Evolutionary conservation across 2,888 invertebrate species (phyloP).

Genomic region (Masnerella sp.): DNA sequence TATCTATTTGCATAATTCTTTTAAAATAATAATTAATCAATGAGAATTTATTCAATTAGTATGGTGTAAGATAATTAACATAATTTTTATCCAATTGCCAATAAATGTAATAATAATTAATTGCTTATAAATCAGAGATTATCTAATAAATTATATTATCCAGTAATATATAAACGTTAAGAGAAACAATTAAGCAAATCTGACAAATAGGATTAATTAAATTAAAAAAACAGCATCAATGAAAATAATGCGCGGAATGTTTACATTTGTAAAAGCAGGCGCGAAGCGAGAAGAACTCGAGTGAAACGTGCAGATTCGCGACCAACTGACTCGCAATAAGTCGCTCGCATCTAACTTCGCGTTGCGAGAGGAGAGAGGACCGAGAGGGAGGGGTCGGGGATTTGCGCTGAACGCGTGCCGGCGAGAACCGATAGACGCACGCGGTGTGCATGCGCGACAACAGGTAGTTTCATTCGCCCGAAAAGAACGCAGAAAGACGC

Average conservation of each 20-base stretch:
- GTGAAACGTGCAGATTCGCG: neutral
- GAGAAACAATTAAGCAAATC: too few species aligned
- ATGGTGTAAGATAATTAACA: too few species aligned
- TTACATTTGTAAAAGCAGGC: neutral
- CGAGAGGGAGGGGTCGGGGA: constrained; percentile 13
- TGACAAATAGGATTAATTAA: too few species aligned
- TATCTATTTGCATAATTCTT: too few species aligned
- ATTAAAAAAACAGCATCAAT: neutral
- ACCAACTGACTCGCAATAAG: constrained; percentile 21
- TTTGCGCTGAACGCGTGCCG: constrained; percentile 43
- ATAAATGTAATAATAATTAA: too few species aligned
- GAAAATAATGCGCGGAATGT: constrained; percentile 4
- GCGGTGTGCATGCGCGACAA: constrained; percentile 40
- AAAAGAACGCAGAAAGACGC: constrained; percentile 25
- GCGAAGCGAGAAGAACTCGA: neutral
- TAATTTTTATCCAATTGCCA: too few species aligned
- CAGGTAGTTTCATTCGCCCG: constrained; percentile 37
- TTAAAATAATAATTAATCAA: too few species aligned
- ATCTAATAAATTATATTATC: too few species aligned
- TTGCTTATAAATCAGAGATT: too few species aligned
- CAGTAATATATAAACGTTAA: too few species aligned
- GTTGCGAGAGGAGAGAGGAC: constrained; percentile 20
- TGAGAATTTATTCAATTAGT: too few species aligned
- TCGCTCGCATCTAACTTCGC: constrained; percentile 32
- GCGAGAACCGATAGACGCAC: constrained; percentile 12